Evolutionary conservation across 2,888 invertebrate genomes (phyloP), one percentile per base, ranked within the genome.

Genomic region (Harpalus rufipes): DNA sequence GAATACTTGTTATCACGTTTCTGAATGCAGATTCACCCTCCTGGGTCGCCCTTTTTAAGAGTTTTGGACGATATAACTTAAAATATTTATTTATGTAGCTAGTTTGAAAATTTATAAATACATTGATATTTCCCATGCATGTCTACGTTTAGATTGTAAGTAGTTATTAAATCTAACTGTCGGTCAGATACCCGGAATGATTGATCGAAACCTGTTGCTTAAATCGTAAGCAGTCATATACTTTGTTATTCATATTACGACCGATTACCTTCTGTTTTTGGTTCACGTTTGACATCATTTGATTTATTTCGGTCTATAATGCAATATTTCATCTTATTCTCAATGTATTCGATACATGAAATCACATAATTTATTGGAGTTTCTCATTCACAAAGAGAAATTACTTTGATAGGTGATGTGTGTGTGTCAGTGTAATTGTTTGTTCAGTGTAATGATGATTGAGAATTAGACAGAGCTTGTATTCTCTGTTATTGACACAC

Each of bases 141-240:
- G 68, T 25, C 68, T 39, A 68, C 25, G 68, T 25, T 25, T 39
- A 68, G 14, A 68, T 39, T 39, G 32, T 25, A 39, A 12, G 68
- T 14, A 39, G 68, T 68, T 68, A 68, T 68, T 63, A 63, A 21
- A 63, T 12, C 25, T 10, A 39, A 32, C 25, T 14, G 68, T 7
- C 21, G 39, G 32, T 68, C 68, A 68, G 32, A 32, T 32, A 4
- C 5, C 6, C 32, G 5, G 39, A 25, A 39, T 68, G 68, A 68
- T 68, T 68, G 68, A 68, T 68, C 32, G 68, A 68, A 68, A 68
- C 68, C 68, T 68, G 68, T 68, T 68, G 68, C 68, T 68, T 68
- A 68, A 63, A 68, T 14, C 39, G 68, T 39, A 68, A 68, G 68
- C 68, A 68, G 39, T 68, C 39, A 63, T 68, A 25, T n/a, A 14